These are phyloP conservation scores for Paramuricea clavata DNA, from an alignment of 92 coral and sea anemone genomes.

Conservation along the genomic window DNA sequence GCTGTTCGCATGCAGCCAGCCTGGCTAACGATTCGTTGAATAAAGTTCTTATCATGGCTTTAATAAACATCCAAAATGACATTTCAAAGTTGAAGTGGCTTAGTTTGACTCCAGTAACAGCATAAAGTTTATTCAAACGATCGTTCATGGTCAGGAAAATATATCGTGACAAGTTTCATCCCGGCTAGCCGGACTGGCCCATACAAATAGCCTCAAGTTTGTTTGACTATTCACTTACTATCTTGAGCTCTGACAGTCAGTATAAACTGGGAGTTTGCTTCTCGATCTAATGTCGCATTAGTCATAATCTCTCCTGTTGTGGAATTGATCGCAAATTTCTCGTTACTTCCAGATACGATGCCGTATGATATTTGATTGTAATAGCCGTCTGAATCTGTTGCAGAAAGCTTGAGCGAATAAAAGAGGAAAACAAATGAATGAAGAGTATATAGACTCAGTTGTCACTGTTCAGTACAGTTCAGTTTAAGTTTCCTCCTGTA, in stretches of 20 bases:
- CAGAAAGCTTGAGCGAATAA: conserved; percentile 54
- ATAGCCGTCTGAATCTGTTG: conserved; percentile 76
- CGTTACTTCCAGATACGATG: conserved; percentile 65
- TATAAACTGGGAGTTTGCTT: conserved; percentile 67
- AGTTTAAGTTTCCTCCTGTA: too few species aligned
- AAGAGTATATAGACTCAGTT: too few species aligned
- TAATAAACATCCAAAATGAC: too few species aligned
- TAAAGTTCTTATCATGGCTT: too few species aligned
- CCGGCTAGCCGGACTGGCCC: too few species aligned
- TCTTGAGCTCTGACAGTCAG: conserved; percentile 84
- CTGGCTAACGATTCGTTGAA: too few species aligned
- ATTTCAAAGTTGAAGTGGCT: too few species aligned
- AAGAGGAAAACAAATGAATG: neutral
- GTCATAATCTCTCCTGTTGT: conserved; percentile 81
- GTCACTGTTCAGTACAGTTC: neutral
- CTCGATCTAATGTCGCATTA: conserved; percentile 85
- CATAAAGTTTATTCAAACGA: too few species aligned
- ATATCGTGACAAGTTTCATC: too few species aligned
- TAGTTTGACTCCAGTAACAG: too few species aligned
- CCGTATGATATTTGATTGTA: conserved; percentile 77
- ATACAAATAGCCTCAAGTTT: neutral
- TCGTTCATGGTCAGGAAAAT: too few species aligned
- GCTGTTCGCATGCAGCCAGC: too few species aligned
- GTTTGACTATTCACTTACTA: neutral
- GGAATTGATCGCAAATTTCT: conserved; percentile 72